Conservation (phyloP, 2,113 vertebrate genomes). For the Eidolon helvum region DNA sequence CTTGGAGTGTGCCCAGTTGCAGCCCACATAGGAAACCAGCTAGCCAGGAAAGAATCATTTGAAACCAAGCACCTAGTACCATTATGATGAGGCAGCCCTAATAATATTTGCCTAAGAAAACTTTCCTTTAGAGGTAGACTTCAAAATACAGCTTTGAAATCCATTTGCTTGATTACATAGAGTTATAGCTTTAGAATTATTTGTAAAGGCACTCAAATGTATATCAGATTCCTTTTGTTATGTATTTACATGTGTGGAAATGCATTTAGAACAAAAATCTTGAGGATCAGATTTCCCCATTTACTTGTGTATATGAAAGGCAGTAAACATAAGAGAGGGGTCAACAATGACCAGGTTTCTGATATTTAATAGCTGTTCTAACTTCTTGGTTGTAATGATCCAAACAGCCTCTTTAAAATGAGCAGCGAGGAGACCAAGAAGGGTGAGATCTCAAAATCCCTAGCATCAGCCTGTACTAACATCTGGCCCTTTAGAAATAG, state of each 20-base stretch:
- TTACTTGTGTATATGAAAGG: not conserved
- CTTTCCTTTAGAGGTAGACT: not conserved
- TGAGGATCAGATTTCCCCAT: not conserved
- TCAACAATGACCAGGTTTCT: not conserved
- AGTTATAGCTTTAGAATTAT: not conserved
- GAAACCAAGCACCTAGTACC: not conserved
- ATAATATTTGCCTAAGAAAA: not conserved
- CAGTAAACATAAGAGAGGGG: not conserved
- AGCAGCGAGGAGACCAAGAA: not conserved
- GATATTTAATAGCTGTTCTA: not conserved
- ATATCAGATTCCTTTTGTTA: not conserved
- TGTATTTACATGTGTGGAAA: not conserved
- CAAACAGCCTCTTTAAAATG: not conserved
- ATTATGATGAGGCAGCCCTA: not conserved
- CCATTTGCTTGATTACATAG: not conserved
- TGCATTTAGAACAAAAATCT: not conserved
- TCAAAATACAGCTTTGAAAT: not conserved
- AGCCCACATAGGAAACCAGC: slow-evolving; percentile 49
- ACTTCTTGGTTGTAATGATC: not conserved
- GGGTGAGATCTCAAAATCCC: not conserved
- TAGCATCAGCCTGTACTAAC: not conserved
- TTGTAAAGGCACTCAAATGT: not conserved
- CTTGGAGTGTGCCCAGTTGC: slow-evolving; percentile 60
- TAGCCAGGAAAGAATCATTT: slow-evolving; percentile 60
- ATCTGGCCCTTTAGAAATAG: not conserved